Evolutionary conservation across 1,140 invertebrate genomes (phyloP).

Genomic region (Atopsyche davidsoni): DNA sequence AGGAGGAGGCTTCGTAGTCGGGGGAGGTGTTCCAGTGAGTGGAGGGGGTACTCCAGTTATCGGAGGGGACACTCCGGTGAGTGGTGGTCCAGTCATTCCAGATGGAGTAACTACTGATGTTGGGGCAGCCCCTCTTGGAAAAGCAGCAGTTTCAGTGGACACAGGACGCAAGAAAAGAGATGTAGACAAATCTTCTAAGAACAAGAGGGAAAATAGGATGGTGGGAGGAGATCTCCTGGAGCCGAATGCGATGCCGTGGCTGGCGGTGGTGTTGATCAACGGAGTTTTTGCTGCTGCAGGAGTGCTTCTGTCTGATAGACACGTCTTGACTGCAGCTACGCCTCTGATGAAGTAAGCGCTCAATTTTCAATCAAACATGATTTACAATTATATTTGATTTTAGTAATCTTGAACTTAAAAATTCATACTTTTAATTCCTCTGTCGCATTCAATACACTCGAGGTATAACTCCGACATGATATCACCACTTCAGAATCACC

Average conservation of each 20-base stretch:
- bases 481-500: no score
- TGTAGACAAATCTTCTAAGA: no score
- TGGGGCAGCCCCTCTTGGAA: not conserved
- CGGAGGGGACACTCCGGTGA: no score
- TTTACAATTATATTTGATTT: no score
- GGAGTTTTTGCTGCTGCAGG: constrained; percentile 36
- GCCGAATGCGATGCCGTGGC: constrained; percentile 52
- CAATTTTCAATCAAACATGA: no score
- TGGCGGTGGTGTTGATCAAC: constrained; percentile 41
- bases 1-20: no score
- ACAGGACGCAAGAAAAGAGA: not conserved
- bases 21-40: no score
- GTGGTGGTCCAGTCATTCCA: not conserved
- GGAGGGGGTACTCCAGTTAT: no score
- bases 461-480: no score
- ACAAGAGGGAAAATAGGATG: constrained; percentile 38
- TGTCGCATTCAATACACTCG: no score
- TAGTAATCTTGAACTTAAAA: no score
- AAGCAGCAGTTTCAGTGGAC: not conserved
- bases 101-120: not conserved
- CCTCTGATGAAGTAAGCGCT: constrained; percentile 46
- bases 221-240: constrained; percentile 43
- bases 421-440: constrained; percentile 6
- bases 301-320: constrained; percentile 51
- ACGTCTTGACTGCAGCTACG: constrained; percentile 50